phyloP scores from a whole-genome alignment of 2,888 invertebrate genomes.

The Lasioglossum lativentre region DNA sequence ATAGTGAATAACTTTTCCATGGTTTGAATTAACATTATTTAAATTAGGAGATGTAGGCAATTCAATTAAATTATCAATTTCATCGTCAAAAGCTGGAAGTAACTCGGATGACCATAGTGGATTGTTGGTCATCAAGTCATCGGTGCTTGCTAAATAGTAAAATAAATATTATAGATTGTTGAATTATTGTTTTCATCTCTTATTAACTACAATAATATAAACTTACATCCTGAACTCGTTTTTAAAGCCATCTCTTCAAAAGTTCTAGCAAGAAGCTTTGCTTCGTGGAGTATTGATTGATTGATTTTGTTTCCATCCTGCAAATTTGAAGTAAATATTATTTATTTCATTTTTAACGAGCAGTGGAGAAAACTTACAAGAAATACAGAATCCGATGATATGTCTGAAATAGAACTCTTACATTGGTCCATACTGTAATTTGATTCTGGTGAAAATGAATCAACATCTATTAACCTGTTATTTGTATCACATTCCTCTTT shows the following conservation, averaged over 20 bases:
- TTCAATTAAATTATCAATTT: slow-evolving; percentile 78
- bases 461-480: slow-evolving; percentile 74
- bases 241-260: slow-evolving; percentile 76
- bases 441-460: slow-evolving; percentile 65
- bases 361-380: slow-evolving; percentile 68
- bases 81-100: slow-evolving; percentile 78
- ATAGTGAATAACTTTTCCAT: not conserved
- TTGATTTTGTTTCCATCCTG: slow-evolving; percentile 56
- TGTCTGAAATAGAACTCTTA: slow-evolving; percentile 59
- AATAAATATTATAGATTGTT: slow-evolving; percentile 15
- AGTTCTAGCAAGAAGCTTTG: slow-evolving; percentile 75
- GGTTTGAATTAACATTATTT: slow-evolving; percentile 16
- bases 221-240: slow-evolving; percentile 75
- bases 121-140: slow-evolving; percentile 76
- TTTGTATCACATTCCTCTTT: slow-evolving; percentile 30
- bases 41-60: slow-evolving; percentile 72
- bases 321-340: slow-evolving; percentile 19
- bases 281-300: slow-evolving; percentile 75
- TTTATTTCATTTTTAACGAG: not conserved
- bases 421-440: slow-evolving; percentile 28
- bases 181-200: not conserved
- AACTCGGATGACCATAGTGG: slow-evolving; percentile 74
- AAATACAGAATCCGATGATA: slow-evolving; percentile 77
- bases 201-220: not conserved
- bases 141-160: slow-evolving; percentile 58